Percentiles rank a stretch among this genome's conserved stretches.
These are phyloP conservation scores for Ammodramus savannarum DNA, from an alignment of 2,113 vertebrate species.

Conservation along the genomic window DNA sequence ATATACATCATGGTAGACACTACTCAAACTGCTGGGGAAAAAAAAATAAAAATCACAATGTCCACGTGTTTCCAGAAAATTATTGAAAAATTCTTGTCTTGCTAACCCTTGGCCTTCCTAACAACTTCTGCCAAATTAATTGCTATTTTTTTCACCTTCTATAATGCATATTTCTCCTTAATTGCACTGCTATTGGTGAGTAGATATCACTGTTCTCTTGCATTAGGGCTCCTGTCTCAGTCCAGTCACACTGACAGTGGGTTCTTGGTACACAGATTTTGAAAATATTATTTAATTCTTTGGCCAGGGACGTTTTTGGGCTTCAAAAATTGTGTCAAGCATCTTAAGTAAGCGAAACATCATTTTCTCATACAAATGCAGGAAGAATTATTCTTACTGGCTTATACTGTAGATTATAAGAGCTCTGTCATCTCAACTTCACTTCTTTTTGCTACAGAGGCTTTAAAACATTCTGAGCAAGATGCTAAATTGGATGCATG, in stretches of 20 bases:
- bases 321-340: background rate
- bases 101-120: background rate
- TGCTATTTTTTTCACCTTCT: background rate
- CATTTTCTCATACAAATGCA: background rate
- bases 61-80: background rate
- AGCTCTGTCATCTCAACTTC: background rate
- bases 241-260: rapidly evolving
- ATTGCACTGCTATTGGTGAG: background rate
- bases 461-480: background rate
- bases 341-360: background rate
- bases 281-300: background rate
- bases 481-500: background rate
- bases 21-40: background rate
- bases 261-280: background rate
- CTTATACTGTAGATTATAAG: background rate
- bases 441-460: background rate
- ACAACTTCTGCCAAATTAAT: background rate
- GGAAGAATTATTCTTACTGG: background rate
- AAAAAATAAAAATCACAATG: background rate
- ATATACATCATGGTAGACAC: background rate
- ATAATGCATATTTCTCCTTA: background rate
- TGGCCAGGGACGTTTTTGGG: background rate
- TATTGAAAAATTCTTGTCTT: background rate
- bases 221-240: background rate
- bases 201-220: background rate